Conservation (phyloP, 2,888 invertebrate species). For the Metopia argyrocephala region DNA sequence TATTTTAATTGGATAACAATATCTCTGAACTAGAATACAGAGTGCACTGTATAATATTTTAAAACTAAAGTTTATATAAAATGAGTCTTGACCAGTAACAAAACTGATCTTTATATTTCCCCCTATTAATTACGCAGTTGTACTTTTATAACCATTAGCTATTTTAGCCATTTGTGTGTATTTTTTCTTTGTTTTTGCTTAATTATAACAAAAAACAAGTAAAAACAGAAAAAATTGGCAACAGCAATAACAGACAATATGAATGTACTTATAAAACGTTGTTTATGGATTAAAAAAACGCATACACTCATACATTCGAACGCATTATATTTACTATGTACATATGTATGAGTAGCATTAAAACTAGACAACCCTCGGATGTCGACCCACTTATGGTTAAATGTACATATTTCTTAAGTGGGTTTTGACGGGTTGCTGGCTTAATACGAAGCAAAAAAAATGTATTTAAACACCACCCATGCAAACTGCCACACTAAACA, state of each 20-base stretch:
- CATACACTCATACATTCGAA: neutral
- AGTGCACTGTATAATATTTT: too few relatives aligned
- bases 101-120: too few relatives aligned
- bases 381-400: conserved; percentile 54
- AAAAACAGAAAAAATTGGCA: conserved; percentile 11
- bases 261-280: conserved; percentile 19
- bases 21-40: too few relatives aligned
- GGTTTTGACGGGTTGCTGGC: conserved; percentile 38
- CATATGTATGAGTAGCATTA: neutral
- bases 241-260: conserved; percentile 17
- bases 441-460: too few relatives aligned
- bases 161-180: neutral
- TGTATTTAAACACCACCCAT: too few relatives aligned
- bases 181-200: neutral
- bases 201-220: conserved; percentile 37
- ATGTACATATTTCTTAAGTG: conserved; percentile 60
- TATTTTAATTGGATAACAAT: too few relatives aligned
- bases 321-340: neutral
- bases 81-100: too few relatives aligned
- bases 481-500: too few relatives aligned
- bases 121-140: too few relatives aligned
- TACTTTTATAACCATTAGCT: neutral
- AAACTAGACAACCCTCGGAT: neutral
- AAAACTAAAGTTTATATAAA: too few relatives aligned
- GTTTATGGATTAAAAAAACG: conserved; percentile 28